Evolutionary conservation across 1,140 invertebrate genomes (phyloP), one percentile per base, ranked within the genome.

Genomic region (Tetranychus urticae): DNA sequence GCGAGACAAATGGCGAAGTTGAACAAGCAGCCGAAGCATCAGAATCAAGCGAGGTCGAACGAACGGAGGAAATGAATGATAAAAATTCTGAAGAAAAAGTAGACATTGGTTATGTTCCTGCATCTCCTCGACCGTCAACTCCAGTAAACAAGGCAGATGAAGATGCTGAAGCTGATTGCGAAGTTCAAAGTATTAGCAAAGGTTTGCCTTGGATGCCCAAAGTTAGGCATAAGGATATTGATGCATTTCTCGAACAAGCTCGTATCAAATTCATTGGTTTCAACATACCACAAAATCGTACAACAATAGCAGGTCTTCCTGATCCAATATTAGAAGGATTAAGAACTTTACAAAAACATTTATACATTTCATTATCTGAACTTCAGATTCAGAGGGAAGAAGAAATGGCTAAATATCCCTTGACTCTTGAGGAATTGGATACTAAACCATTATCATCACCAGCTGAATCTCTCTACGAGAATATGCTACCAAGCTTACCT

Each of bases 211-310:
- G 91, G 92, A 81, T 83, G 64, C 89, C 91, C 8, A 97, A 97
- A 80, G 90, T 96, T n/a, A 76, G 88, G 6, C 84, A 88, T 68
- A 88, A 86, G 74, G 88, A 93, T 71, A 82, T 94, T 55, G 88
- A 96, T 67, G 76, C 78, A 64, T 97, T 96, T 73, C 73, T 97
- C 63, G 88, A 96, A 68, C 82, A 82, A 68, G 88, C 89, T 6
- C 75, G 93, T 67, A 77, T 85, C 55, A 97, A 97, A 74, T 97
- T 97, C 79, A 85, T 97, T 61, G 90, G 91, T 1, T 96, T 90
- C 71, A 84, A 81, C 58, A 72, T 93, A 58, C 81, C 84, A 64
- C 84, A 74, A 63, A 73, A 69, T 73, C 75, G 82, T 64, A 12
- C 12, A n/a, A 81, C 85, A 56, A 75, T 94, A 59, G 88, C 88